A percentile compares a stretch with the other conserved stretches of the same genome.
Evolutionary conservation across 2,797 vertebrate species (phyloP).

Genomic region (Dryobates pubescens): DNA sequence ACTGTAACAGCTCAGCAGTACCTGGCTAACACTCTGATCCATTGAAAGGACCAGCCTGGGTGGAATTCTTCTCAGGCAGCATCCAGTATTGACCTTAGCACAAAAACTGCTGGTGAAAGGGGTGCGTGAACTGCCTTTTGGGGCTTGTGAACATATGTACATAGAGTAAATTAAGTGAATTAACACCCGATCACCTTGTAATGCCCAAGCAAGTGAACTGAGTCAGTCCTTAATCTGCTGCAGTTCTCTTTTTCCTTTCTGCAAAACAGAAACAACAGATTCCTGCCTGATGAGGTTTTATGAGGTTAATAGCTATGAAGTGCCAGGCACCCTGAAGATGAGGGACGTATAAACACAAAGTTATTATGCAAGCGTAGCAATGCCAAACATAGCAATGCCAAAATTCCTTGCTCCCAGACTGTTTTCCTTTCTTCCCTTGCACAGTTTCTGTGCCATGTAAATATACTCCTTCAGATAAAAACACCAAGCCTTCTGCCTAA

Average conservation of each 20-base stretch:
- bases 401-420: background rate
- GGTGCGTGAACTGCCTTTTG: background rate
- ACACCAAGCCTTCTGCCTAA: background rate
- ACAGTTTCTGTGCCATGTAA: background rate
- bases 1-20: background rate
- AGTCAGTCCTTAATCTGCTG: background rate
- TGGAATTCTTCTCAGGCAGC: background rate
- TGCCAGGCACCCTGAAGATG: background rate
- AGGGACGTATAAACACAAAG: background rate
- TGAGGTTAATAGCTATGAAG: conserved; percentile 21
- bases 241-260: background rate
- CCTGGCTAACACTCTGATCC: background rate
- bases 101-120: background rate
- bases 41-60: background rate
- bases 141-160: background rate
- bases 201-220: background rate
- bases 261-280: background rate
- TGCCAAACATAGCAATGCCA: background rate
- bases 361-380: background rate
- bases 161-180: background rate
- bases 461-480: background rate
- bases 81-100: background rate
- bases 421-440: background rate
- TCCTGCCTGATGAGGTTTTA: conserved; percentile 19
- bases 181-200: background rate